Evolutionary conservation across 2,888 invertebrate species (phyloP), one percentile per base, ranked within the genome.

Genomic region (Trichogramma evanescens): DNA sequence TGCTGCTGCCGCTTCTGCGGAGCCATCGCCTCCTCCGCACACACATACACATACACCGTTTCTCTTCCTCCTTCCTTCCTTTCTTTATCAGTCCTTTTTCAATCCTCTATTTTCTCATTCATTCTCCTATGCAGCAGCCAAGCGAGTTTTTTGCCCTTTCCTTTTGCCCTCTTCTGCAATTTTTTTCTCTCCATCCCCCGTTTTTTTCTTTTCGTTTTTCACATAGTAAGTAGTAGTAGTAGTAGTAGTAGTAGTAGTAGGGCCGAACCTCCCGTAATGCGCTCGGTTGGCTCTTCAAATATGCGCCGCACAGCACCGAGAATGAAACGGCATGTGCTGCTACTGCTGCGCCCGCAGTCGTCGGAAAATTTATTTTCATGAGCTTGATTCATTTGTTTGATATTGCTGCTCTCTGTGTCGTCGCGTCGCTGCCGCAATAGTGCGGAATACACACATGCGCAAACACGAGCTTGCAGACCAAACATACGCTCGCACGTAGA

Each of bases 351-450:
- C 41, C n/a, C 5, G 10, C 40, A 42, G 40, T 52, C 40, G 40
- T 52, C 48, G 62, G 40, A 54, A 59, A 63, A 63, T 63, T 63
- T 63, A 59, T 57, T 63, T 63, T 59, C 55, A 60, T 56, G 60
- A 60, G 63, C 59, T 58, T 58, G 59, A 63, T 60, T 63, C 63
- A 60, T 63, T 63, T 60, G 63, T 63, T 60, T 63, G 63, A 63
- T 63, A 60, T 63, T 58, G 61, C 56, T 26, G 26, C 26, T 26
- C 2, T 26, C 26, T 26, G 26, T 26, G 26, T 26, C 26, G 26
- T 1, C 26, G 26, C 26, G 26, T 26, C 26, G 26, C 26, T 26
- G 26, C 26, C 26, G 26, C 26, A 3, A 3, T 26, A 26, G 26
- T 3, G 26, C 3, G 26, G 26, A 26, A 26, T 26, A 26, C 26